These are phyloP conservation scores for Lepidurus couesii DNA, from an alignment of 1,140 invertebrate species.

Conservation along the genomic window DNA sequence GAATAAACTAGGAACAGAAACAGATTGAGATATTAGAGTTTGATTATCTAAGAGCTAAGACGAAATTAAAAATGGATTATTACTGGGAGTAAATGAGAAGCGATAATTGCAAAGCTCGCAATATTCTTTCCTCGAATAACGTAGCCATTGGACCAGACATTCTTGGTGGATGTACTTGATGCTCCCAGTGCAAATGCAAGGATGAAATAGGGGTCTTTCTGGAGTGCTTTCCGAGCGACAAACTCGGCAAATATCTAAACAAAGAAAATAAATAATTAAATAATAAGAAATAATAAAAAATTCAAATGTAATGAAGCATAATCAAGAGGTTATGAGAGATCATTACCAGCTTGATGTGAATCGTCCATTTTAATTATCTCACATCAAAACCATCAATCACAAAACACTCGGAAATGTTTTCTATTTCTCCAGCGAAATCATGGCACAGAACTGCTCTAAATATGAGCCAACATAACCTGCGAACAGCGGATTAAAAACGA, in stretches of 20 bases:
- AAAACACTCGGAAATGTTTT: neutral
- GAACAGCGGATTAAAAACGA: neutral
- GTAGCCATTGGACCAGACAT: conserved; percentile 60
- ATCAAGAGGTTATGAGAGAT: neutral
- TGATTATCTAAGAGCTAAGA: conserved; percentile 1
- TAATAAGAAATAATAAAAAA: neutral
- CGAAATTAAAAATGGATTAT: neutral
- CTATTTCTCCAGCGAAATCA: neutral
- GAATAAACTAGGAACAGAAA: conserved; percentile 68
- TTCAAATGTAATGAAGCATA: neutral
- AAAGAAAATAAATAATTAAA: conserved; percentile 26
- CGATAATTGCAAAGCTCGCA: conserved; percentile 97
- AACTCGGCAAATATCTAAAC: conserved; percentile 89
- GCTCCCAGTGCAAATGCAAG: conserved; percentile 96
- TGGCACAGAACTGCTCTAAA: neutral
- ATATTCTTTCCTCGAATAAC: conserved; percentile 95
- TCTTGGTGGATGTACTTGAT: conserved; percentile 98
- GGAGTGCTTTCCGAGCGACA: conserved; percentile 85
- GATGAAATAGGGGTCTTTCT: conserved; percentile 88
- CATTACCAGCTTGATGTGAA: conserved; percentile 24
- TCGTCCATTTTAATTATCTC: conserved; percentile 26
- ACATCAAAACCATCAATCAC: neutral
- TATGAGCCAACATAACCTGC: neutral
- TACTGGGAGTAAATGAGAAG: conserved; percentile 94
- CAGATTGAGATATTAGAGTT: conserved; percentile 11